Evolutionary conservation across 2,797 vertebrate genomes (phyloP), one percentile per base, ranked within the genome.

Genomic region (Florisuga fusca): DNA sequence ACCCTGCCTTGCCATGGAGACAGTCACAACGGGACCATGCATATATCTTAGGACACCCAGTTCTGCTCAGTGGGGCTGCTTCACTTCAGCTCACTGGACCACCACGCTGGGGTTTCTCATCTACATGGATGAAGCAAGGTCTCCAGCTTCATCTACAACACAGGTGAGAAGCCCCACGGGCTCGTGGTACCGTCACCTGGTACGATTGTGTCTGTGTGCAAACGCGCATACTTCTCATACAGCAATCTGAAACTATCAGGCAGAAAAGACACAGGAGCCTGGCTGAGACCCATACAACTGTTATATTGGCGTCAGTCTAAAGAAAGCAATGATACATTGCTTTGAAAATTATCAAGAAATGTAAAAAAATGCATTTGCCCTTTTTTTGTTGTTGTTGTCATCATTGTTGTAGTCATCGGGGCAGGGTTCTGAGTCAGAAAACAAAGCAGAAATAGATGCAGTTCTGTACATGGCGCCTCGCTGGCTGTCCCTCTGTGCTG

Each of bases 311-410:
- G 73, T 96, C 94, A 97, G 96, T 94, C 92, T 97, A 96, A 96
- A 97, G 75, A 97, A 95, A 97, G 96, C 94, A 97, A 97, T 84
- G 89, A 91, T 95, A 97, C 89, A 94, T 97, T 96, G 95, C 90
- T 97, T 97, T 96, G 92, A 93, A 97, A 96, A 97, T 97, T 95
- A 97, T 95, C 95, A 97, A 97, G 93, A 96, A 96, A 96, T 96
- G 95, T 96, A 95, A 97, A 97, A 97, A 97, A 97, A 97, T 97
- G 97, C 96, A 97, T 97, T 97, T 97, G 96, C 96, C 97, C 96
- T 97, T 97, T 96, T 95, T 77, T 96, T 92, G 93, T 97, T 96
- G 90, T 96, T 88, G 95, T 83, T 61, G 36, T 96, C 71, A 45
- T 90, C 5, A 7, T 96, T 15, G 79, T 96, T 22, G 45, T 97